Evolutionary conservation across 1,140 invertebrate species (phyloP), one percentile per base, ranked within the genome.

Genomic region (Saxidomus purpurata): DNA sequence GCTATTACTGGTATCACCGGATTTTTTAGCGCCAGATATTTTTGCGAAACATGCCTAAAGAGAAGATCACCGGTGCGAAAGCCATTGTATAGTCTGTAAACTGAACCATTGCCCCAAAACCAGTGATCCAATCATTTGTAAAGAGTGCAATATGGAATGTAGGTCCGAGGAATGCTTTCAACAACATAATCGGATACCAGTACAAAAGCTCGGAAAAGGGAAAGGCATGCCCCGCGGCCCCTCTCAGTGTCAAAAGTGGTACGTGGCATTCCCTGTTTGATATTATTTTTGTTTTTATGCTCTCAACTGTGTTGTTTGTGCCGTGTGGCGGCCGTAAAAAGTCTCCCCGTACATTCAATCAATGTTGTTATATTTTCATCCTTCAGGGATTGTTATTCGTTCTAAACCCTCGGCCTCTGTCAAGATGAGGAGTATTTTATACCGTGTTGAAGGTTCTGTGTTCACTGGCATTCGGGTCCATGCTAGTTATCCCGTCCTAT

Each of bases 1-100:
- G 79, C 59, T 34, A 81, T 81, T 34, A 40, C 34, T 15, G 36
- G 36, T n/a, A 81, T 81, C 25, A 81, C 79, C 1, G 79, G 52
- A 17, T 61, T 61, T 22, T 81, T 81, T 15, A 61, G 52, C 55
- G 13, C 79, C 0, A n/a, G 1, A 11, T 81, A 81, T n/a, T 81
- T 81, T 25, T 81, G 52, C 38, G 13, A 34, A 6, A 22, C 11
- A 38, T 81, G 79, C 31, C 34, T 81, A 0, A 38, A 61, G 22
- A 55, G 36, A 55, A 25, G 19, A 36, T 22, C 79, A 81, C 34
- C 1, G 13, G 9, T 81, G 79, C 31, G 31, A 81, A 1, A 81
- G 1, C 34, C 28, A 40, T 40, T 82, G 79, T 61, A 82, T 38
- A 0, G 43, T 79, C 1, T 52, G 76, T 31, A 79, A 79, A 22